Percentiles rank a stretch among this genome's conserved stretches.
phyloP scores from a whole-genome alignment of 1,140 invertebrate genomes.

The Leptopilina clavipes region DNA sequence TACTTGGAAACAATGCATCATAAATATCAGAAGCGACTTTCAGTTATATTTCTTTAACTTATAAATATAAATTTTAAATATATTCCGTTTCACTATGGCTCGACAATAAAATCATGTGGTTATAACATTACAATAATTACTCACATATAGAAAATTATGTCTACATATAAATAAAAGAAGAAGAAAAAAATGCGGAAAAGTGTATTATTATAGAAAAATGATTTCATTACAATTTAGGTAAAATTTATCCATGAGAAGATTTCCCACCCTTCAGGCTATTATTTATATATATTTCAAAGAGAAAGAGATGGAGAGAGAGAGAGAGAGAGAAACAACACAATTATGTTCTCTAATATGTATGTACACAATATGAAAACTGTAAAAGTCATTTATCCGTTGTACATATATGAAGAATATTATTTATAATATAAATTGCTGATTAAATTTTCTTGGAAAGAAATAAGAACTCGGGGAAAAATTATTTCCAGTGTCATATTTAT shows the following conservation, averaged over 20 bases:
- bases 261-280: conserved; percentile 14
- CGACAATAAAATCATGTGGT: neutral
- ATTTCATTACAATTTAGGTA: neutral
- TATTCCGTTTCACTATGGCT: no score
- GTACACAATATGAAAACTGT: conserved; percentile 15
- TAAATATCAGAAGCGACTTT: conserved; percentile 18
- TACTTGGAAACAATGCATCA: conserved; percentile 14
- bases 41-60: neutral
- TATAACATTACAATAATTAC: conserved; percentile 1
- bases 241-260: conserved; percentile 7
- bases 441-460: neutral
- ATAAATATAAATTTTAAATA: neutral
- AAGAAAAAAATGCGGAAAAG: neutral
- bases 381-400: conserved; percentile 9
- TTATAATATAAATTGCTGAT: neutral
- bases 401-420: neutral
- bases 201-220: neutral
- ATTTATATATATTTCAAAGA: neutral
- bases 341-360: conserved; percentile 25
- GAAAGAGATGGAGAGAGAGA: neutral
- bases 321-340: neutral
- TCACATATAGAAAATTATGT: conserved; percentile 9
- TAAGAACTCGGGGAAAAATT: neutral
- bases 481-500: neutral
- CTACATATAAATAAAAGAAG: neutral